Evolutionary conservation across 2,113 vertebrate genomes (phyloP), one percentile per base, ranked within the genome.

Genomic region (Aegypius monachus): DNA sequence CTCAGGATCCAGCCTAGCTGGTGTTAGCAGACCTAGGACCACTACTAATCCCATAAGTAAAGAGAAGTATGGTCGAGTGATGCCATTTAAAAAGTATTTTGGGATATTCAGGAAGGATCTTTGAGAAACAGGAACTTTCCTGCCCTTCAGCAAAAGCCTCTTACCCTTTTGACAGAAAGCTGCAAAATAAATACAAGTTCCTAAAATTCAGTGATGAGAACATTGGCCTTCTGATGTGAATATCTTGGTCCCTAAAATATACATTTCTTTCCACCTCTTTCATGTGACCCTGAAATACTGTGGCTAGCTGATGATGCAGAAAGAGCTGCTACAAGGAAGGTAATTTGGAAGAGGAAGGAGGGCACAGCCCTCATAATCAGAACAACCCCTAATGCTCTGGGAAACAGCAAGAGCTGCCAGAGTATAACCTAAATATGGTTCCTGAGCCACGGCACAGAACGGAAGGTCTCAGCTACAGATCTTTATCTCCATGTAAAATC

Each of bases 311-410:
- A n/a, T 53, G 67, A 61, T 90, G 71, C 86, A 96, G 93, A 83
- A 97, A 82, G 81, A 96, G 75, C 34, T 59, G 79, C 90, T 87
- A 53, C 88, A 90, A 95, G 91, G 81, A 92, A 93, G 66, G 65
- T 90, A 36, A 92, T 94, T 95, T 95, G 93, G 66, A 95, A 96
- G 79, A 80, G 71, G 91, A 96, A 97, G 66, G 94, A 90, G 67
- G 36, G 73, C 85, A 88, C 52, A 92, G 81, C 92, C 14, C 26
- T 82, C 23, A n/a, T 70, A 77, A 86, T 95, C 93, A 66, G 93
- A 82, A 79, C 62, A 86, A 9, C 1, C 4, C 65, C 52, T 86
- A 90, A 77, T 73, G 86, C 86, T 94, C 74, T 65, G 81, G 93
- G 61, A 88, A 93, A 17, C 38, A 43, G 82, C 61, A 66, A 52